Evolutionary conservation across 2,888 invertebrate genomes (phyloP).

Genomic region (Charanyca ferruginea): DNA sequence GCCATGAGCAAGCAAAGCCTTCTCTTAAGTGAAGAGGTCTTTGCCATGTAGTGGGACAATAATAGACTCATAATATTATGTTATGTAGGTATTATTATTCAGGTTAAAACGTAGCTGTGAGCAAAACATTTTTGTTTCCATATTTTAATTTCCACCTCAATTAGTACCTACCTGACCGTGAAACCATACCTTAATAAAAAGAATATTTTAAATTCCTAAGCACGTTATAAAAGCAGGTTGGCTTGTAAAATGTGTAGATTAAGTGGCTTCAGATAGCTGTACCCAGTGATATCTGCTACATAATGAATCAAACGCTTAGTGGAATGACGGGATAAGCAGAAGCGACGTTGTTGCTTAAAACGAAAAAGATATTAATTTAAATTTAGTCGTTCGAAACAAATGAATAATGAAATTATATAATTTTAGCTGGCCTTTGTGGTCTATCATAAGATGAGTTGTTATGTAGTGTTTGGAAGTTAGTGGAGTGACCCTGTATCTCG

Average conservation of each 20-base stretch:
- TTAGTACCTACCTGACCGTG: no score
- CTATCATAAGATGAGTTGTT: no score
- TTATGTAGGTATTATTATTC: no score
- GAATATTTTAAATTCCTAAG: constrained; percentile 38
- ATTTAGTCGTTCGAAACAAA: constrained; percentile 10
- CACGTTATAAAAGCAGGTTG: constrained; percentile 46
- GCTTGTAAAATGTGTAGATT: constrained; percentile 39
- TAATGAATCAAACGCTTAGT: constrained; percentile 56
- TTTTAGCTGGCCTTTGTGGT: no score
- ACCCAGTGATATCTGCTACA: constrained; percentile 40
- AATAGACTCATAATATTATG: no score
- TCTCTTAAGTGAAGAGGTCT: no score
- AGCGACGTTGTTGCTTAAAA: constrained; percentile 20
- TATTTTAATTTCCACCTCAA: not conserved
- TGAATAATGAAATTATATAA: no score
- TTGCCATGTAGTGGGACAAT: no score
- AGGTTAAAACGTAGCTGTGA: no score
- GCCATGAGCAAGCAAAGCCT: no score
- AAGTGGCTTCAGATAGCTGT: constrained; percentile 38
- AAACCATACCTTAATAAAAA: constrained; percentile 24
- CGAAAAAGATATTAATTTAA: constrained; percentile 16
- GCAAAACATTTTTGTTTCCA: not conserved
- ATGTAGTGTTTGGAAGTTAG: no score
- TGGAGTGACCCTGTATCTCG: no score
- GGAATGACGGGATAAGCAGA: constrained; percentile 20